Base-by-base conservation (phyloP, 2,888 invertebrate species). In the Maniola hyperantus region DNA sequence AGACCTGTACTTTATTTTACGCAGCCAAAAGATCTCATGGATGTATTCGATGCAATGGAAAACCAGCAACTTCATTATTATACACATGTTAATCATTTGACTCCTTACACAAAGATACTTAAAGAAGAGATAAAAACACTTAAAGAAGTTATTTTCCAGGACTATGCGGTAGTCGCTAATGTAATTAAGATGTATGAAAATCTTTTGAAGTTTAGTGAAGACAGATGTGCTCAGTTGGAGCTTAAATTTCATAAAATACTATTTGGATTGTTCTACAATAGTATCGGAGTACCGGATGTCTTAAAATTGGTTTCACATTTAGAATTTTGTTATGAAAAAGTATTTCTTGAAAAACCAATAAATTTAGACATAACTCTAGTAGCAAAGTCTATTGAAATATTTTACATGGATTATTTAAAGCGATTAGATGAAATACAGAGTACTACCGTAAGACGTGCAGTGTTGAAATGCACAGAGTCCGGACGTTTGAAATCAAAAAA, bases 41-140 rank as follows among this genome's bases (percentile, higher is more conserved):
- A 91, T 53, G 91, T 94, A 53, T 95, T 95, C 72, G 84, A 92
- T 65, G 88, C 91, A 39, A 93, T 95, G 78, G 95, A 95, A 80
- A 83, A 93, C 71, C 95, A 95, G 76, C 94, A 95, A 78, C 81
- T 95, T 64, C 93, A 94, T 79, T 94, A 94, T 62, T 89, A 95
- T 72, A 84, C 93, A 50, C 94, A 95, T 74, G 91, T 94, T 4
- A 93, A 94, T 71, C 93, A 93, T 69, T 74, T 95, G 55, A 90
- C 92, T 0, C 91, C 92, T 10, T 93, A 93, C 20, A 83, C 93
- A 60, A 91, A 90, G 44, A 89, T 84, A 54, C 83, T 95, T 66
- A 86, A 87, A 33, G 83, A 87, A 42, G 87, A 84, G 8, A 92
- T 94, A 74, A 80, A 82, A 44, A 73, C 77, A 10, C 88, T 94